Evolutionary conservation across 2,888 invertebrate genomes (phyloP).

Genomic region (Sylvicola cinctus): DNA sequence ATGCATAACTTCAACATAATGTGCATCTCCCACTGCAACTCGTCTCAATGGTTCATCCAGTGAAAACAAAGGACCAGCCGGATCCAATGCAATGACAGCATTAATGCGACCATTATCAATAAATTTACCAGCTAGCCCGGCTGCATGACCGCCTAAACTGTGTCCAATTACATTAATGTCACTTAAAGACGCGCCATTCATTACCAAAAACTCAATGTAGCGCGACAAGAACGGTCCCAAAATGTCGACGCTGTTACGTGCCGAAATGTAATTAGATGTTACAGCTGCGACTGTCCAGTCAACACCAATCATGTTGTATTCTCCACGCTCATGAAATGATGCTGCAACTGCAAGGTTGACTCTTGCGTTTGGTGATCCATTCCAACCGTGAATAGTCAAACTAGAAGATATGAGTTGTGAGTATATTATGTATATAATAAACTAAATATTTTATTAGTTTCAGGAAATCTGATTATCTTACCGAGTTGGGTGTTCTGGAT

Average conservation of each 20-base stretch:
- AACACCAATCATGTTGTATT: constrained; percentile 18
- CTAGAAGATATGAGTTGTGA: no score
- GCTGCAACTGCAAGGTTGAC: constrained; percentile 17
- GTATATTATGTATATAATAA: no score
- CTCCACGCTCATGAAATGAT: constrained; percentile 15
- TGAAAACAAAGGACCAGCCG: constrained; percentile 19
- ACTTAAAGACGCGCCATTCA: constrained; percentile 10
- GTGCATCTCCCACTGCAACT: constrained; percentile 19
- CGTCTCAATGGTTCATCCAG: constrained; percentile 14
- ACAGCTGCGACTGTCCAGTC: constrained; percentile 20
- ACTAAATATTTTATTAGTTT: no score
- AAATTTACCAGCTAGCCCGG: constrained; percentile 17
- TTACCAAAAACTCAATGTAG: constrained; percentile 15
- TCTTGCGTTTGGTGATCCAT: constrained; percentile 16
- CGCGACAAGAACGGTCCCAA: constrained; percentile 15
- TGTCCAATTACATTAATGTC: constrained; percentile 21
- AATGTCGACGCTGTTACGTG: constrained; percentile 15
- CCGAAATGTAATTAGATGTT: constrained; percentile 16
- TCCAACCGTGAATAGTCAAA: constrained; percentile 17
- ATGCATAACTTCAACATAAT: constrained; percentile 22
- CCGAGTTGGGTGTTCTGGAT: background rate
- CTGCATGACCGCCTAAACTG: constrained; percentile 22
- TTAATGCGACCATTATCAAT: constrained; percentile 16
- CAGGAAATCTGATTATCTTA: no score
- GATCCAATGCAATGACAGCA: constrained; percentile 22